Evolutionary conservation across 2,888 invertebrate species (phyloP).

Genomic region (Drosophila koepferae): DNA sequence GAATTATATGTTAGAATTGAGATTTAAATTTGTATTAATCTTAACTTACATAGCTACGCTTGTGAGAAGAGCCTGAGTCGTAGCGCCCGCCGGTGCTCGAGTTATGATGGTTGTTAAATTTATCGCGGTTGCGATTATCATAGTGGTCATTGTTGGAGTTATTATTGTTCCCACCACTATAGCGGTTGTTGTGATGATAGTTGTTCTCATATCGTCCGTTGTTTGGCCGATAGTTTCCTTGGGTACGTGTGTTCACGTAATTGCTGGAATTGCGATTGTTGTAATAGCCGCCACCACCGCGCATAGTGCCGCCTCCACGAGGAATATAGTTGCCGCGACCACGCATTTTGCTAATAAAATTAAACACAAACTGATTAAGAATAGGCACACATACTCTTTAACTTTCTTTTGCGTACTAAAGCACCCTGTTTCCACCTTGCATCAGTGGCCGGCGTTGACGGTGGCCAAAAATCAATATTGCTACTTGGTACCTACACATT

Average conservation of each 20-base stretch:
- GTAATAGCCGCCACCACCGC: slow-evolving; percentile 77
- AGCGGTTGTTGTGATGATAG: slow-evolving; percentile 73
- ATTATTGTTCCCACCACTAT: slow-evolving; percentile 64
- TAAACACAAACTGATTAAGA: background rate
- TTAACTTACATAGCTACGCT: slow-evolving; percentile 82
- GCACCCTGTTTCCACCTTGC: slow-evolving; percentile 37
- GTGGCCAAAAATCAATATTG: slow-evolving; percentile 49
- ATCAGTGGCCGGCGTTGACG: slow-evolving; percentile 35
- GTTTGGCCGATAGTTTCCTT: slow-evolving; percentile 80
- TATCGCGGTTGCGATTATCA: slow-evolving; percentile 72
- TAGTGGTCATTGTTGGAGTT: slow-evolving; percentile 61
- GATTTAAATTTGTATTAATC: background rate
- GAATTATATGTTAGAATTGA: background rate
- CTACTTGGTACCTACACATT: background rate
- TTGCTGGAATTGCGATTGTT: slow-evolving; percentile 76
- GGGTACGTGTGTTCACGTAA: slow-evolving; percentile 80
- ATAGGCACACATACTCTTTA: background rate
- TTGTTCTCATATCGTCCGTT: slow-evolving; percentile 77
- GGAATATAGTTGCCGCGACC: slow-evolving; percentile 79
- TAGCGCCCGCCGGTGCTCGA: slow-evolving; percentile 75
- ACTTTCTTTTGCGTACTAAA: slow-evolving; percentile 1
- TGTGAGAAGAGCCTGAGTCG: slow-evolving; percentile 77
- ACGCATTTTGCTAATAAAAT: slow-evolving; percentile 69
- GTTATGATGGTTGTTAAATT: slow-evolving; percentile 68
- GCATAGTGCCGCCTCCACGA: slow-evolving; percentile 75